Conservation (phyloP, 1,140 invertebrate genomes). For the Leptonema lineaticorne region DNA sequence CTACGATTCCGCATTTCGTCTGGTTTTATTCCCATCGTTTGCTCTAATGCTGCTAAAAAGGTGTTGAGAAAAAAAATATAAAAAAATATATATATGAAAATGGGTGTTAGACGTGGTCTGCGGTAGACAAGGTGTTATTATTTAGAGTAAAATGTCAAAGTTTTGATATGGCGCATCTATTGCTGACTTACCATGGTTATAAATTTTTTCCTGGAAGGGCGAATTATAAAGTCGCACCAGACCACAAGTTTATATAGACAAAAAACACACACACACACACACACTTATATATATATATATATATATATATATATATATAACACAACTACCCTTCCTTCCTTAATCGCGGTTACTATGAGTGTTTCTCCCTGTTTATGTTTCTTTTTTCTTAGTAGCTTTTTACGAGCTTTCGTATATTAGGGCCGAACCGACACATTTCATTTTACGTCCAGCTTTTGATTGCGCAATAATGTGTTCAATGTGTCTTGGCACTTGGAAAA, state of each 20-base stretch:
- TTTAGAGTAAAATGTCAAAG: slow-evolving; percentile 4
- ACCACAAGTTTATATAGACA: too few species aligned
- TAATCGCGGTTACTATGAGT: too few species aligned
- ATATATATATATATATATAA: too few species aligned
- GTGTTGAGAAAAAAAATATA: too few species aligned
- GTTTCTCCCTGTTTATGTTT: too few species aligned
- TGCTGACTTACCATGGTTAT: not conserved
- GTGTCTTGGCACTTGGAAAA: not conserved
- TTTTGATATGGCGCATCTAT: slow-evolving; percentile 4
- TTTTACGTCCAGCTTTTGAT: not conserved
- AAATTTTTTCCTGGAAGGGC: slow-evolving; percentile 1
- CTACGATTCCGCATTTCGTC: too few species aligned
- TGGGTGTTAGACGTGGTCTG: not conserved
- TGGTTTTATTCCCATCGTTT: too few species aligned
- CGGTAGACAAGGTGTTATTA: not conserved
- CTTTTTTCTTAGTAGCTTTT: not conserved
- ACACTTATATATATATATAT: too few species aligned
- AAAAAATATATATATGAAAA: not conserved
- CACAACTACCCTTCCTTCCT: too few species aligned
- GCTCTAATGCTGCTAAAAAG: too few species aligned
- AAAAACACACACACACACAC: too few species aligned
- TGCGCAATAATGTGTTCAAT: not conserved
- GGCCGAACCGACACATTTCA: not conserved
- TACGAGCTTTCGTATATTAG: not conserved
- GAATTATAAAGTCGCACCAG: slow-evolving; percentile 11